Percentiles rank a stretch among this genome's conserved stretches.
Evolutionary conservation across 1,140 invertebrate species (phyloP).

Genomic region (Pentalonia nigronervosa): DNA sequence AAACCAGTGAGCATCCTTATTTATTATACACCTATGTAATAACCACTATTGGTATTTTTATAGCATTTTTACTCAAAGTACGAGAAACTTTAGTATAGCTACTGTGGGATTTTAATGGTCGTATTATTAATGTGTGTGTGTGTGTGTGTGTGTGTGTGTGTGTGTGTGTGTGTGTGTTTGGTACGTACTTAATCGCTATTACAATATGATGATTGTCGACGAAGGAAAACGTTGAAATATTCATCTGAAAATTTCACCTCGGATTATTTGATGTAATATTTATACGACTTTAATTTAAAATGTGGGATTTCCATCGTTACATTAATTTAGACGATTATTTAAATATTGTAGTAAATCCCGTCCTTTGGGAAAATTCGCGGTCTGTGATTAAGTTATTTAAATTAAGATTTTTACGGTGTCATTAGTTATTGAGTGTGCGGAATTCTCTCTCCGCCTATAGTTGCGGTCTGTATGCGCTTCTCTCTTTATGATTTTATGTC

Average conservation of each 20-base stretch:
- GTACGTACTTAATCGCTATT: not conserved
- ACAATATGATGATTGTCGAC: not conserved
- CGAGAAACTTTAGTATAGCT: not conserved
- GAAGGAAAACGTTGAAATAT: not conserved
- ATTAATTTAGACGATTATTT: slow-evolving; percentile 48
- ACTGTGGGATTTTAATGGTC: not conserved
- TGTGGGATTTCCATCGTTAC: not conserved
- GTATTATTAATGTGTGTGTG: too few relatives aligned
- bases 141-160: too few relatives aligned
- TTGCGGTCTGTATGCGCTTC: not conserved
- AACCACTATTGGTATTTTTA: not conserved
- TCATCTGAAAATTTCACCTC: not conserved
- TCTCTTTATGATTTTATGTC: not conserved
- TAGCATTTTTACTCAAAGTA: not conserved
- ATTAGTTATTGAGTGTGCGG: not conserved
- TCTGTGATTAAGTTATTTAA: slow-evolving; percentile 19
- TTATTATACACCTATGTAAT: not conserved
- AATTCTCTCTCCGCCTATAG: too few relatives aligned
- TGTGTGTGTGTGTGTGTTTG: too few relatives aligned
- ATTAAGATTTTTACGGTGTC: slow-evolving; percentile 40
- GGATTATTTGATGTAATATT: slow-evolving; percentile 17
- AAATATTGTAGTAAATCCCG: not conserved
- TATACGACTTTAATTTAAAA: slow-evolving; percentile 9
- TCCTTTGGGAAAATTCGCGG: not conserved
- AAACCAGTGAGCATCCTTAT: not conserved